Conservation (phyloP, 1,140 invertebrate genomes). For the Pseudomyrmex concolor region DNA sequence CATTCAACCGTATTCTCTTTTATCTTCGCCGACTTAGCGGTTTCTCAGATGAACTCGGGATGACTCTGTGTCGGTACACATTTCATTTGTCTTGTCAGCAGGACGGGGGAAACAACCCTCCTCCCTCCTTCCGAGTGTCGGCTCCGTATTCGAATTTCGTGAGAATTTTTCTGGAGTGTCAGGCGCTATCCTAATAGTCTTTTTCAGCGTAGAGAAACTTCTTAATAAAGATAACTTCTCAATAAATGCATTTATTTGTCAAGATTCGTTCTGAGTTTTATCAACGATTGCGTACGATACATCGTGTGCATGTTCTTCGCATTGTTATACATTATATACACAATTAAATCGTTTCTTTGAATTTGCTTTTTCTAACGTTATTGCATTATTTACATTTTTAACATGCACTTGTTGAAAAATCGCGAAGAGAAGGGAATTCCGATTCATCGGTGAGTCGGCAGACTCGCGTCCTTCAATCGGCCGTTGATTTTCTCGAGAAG, state of each 20-base stretch:
- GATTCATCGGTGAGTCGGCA: neutral
- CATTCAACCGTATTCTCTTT: constrained; percentile 70
- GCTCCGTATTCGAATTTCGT: constrained; percentile 12
- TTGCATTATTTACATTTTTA: neutral
- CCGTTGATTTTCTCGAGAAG: constrained; percentile 42
- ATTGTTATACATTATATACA: too few species aligned
- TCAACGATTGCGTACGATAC: too few species aligned
- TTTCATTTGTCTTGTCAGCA: constrained; percentile 80
- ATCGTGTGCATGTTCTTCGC: too few species aligned
- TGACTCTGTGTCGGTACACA: constrained; percentile 75
- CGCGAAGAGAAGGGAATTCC: neutral
- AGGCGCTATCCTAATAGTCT: neutral
- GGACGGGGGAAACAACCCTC: constrained; percentile 57
- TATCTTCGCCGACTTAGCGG: constrained; percentile 78
- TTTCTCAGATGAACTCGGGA: constrained; percentile 73
- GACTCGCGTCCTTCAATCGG: constrained; percentile 27
- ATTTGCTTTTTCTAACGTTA: neutral
- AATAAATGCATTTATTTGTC: neutral
- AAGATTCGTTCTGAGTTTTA: neutral
- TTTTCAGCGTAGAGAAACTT: too few species aligned
- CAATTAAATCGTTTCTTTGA: too few species aligned
- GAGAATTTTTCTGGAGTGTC: constrained; percentile 12
- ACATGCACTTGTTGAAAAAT: neutral
- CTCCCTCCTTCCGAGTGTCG: neutral
- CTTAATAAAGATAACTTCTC: too few species aligned